Conservation (phyloP, 2,888 invertebrate species). For the Hoplodrina ambigua region DNA sequence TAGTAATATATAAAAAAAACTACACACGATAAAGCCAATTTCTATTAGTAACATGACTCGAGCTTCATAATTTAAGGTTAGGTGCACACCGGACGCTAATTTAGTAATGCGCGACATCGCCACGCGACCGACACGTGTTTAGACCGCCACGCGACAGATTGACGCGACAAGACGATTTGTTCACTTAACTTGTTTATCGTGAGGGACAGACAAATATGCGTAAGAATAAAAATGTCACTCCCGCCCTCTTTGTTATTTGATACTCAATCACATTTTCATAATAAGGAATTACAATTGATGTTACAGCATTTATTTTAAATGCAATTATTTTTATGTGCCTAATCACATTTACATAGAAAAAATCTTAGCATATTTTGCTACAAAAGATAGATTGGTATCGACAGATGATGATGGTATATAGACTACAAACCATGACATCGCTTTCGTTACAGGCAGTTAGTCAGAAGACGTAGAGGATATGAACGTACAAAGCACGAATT, state of each 20-base stretch:
- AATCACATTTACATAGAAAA: background rate
- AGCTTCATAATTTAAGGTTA: constrained; percentile 80
- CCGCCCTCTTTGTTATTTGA: constrained; percentile 71
- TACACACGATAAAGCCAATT: constrained; percentile 36
- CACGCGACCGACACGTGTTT: constrained; percentile 80
- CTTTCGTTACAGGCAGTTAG: too few relatives aligned
- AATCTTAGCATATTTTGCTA: background rate
- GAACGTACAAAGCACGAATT: too few relatives aligned
- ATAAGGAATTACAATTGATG: constrained; percentile 51
- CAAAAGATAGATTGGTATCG: too few relatives aligned
- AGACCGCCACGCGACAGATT: constrained; percentile 82
- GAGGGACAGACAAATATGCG: constrained; percentile 78
- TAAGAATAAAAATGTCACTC: constrained; percentile 76
- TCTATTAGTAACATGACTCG: constrained; percentile 76
- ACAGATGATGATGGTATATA: too few relatives aligned
- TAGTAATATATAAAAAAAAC: background rate
- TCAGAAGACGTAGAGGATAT: too few relatives aligned
- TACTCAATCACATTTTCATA: constrained; percentile 67
- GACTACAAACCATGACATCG: too few relatives aligned
- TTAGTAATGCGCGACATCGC: constrained; percentile 84
- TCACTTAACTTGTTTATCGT: constrained; percentile 85
- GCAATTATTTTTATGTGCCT: background rate
- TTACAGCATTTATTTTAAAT: constrained; percentile 33
- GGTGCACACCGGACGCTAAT: constrained; percentile 85
- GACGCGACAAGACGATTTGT: constrained; percentile 84